Percentiles rank a stretch among this genome's conserved stretches.
Evolutionary conservation across 2,888 invertebrate genomes (phyloP).

Genomic region (Lasioglossum marginatum): DNA sequence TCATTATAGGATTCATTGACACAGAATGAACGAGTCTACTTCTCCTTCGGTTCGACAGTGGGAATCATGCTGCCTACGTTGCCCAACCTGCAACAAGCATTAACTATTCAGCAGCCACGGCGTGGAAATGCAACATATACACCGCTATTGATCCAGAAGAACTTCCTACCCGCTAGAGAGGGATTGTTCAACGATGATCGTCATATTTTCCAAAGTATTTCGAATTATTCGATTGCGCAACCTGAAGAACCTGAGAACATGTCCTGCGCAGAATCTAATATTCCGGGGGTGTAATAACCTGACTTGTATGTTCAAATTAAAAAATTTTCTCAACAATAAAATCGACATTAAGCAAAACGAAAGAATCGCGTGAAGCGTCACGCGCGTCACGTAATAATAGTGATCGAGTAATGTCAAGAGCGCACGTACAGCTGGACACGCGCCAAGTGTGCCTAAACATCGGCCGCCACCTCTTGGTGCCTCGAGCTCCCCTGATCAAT

Average conservation of each 20-base stretch:
- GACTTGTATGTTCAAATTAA: not conserved
- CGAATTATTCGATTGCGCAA: conserved; percentile 15
- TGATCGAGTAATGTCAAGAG: conserved; percentile 21
- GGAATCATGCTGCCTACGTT: not conserved
- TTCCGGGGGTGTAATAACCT: not conserved
- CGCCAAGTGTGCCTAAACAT: conserved; percentile 35
- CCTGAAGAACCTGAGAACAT: no score
- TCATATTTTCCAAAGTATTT: not conserved
- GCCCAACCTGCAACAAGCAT: conserved; percentile 22
- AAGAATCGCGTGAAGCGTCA: not conserved
- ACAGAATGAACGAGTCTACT: not conserved
- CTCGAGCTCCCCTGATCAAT: conserved; percentile 32
- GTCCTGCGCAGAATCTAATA: not conserved
- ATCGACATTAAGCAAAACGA: not conserved
- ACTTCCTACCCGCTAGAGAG: conserved; percentile 1
- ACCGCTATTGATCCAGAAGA: conserved; percentile 53
- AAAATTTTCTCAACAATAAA: not conserved
- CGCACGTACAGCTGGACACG: conserved; percentile 36
- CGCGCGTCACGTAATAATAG: not conserved
- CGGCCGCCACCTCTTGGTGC: conserved; percentile 2
- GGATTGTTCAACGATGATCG: conserved; percentile 16
- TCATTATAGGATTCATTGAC: not conserved
- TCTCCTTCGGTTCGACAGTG: not conserved
- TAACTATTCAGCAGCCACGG: conserved; percentile 56
- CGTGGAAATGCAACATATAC: conserved; percentile 51